phyloP scores from a whole-genome alignment of 2,797 vertebrate genomes.

The Hippocampus kuda region DNA sequence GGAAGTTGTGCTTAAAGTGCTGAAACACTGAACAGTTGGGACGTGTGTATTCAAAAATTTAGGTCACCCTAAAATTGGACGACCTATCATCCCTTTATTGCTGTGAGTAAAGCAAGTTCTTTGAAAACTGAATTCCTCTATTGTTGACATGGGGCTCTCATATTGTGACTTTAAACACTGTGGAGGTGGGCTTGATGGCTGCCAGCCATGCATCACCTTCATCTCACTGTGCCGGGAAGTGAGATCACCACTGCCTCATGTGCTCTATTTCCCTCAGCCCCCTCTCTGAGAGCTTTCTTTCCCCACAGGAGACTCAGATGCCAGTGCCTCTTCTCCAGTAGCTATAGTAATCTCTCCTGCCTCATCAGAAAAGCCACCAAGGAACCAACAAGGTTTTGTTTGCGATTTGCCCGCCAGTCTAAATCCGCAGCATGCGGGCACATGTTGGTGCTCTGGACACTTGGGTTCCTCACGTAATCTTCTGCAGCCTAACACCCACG shows the following conservation, averaged over 20 bases:
- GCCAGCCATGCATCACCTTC: not conserved
- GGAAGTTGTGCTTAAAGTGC: not conserved
- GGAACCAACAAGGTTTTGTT: slow-evolving; percentile 76
- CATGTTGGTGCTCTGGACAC: slow-evolving; percentile 24
- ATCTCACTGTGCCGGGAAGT: not conserved
- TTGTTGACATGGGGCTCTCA: not conserved
- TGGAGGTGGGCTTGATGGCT: not conserved
- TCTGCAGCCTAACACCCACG: slow-evolving; percentile 46
- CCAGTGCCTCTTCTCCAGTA: slow-evolving; percentile 64
- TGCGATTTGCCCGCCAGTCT: slow-evolving; percentile 40
- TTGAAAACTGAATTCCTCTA: not conserved
- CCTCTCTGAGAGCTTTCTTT: slow-evolving; percentile 52
- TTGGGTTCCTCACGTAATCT: slow-evolving; percentile 12
- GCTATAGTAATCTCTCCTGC: slow-evolving; percentile 71
- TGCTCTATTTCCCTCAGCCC: slow-evolving; percentile 12
- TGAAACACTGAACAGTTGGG: not conserved
- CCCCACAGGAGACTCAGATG: slow-evolving; percentile 65
- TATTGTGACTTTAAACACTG: not conserved
- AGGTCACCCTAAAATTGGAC: not conserved
- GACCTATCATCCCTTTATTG: no score
- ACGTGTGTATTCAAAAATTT: not conserved
- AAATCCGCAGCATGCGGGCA: slow-evolving; percentile 47
- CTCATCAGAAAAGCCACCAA: slow-evolving; percentile 74
- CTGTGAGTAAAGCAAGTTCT: no score
- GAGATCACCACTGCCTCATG: not conserved